These are phyloP conservation scores for Heliconius melpomene DNA, from an alignment of 1,140 invertebrate genomes.

Conservation along the genomic window DNA sequence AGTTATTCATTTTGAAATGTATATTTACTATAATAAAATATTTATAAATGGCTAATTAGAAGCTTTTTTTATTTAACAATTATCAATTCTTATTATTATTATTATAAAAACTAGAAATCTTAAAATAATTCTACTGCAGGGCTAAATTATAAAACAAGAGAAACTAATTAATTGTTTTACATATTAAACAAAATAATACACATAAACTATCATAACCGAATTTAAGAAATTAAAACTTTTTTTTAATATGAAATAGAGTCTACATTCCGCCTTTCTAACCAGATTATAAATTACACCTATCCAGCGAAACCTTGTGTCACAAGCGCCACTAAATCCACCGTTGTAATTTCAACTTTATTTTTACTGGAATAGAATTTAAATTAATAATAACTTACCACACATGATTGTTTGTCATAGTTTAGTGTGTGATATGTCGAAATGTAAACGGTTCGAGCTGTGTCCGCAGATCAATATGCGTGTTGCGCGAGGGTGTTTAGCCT, in stretches of 20 bases:
- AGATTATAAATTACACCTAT: constrained; percentile 64
- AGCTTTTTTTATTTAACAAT: not conserved
- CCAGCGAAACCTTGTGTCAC: constrained; percentile 37
- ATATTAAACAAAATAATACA: no score
- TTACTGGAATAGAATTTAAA: constrained; percentile 36
- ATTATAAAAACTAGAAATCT: not conserved
- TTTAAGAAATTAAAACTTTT: not conserved
- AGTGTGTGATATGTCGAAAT: constrained; percentile 80
- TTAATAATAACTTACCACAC: constrained; percentile 48
- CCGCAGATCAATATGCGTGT: constrained; percentile 80
- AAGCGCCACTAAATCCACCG: constrained; percentile 25
- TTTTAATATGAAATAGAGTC: not conserved
- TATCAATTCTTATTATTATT: not conserved
- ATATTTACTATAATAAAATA: no score
- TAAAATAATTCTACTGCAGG: not conserved
- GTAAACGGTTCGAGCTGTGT: constrained; percentile 76
- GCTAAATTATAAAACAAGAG: not conserved
- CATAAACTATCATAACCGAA: not conserved
- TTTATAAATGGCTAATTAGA: no score
- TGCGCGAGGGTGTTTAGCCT: constrained; percentile 70
- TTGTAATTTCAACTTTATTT: constrained; percentile 41
- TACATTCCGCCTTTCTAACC: constrained; percentile 21
- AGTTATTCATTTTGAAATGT: not conserved
- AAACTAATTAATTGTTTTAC: no score
- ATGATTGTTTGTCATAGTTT: constrained; percentile 79